phyloP scores from a whole-genome alignment of 2,888 invertebrate genomes.

The Nasonia oneida region DNA sequence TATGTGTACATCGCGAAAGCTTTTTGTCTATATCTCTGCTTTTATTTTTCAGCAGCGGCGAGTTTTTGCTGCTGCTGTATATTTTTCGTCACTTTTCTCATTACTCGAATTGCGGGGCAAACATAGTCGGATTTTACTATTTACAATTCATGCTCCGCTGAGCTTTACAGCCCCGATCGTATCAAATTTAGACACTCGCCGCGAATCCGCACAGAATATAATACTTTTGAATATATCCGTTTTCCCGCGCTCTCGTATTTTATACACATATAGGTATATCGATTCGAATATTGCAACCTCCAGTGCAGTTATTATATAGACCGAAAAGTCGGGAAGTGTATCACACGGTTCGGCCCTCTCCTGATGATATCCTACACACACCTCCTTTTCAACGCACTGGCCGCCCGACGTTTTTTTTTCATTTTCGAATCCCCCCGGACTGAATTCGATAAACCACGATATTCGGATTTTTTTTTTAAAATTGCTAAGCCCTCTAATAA shows the following conservation, averaged over 20 bases:
- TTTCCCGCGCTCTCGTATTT: background rate
- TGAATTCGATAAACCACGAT: background rate
- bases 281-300: background rate
- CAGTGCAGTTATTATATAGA: background rate
- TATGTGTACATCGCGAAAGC: no score
- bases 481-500: background rate
- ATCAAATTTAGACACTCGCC: background rate
- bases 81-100: no score
- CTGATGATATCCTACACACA: background rate
- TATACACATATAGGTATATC: no score
- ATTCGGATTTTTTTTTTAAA: background rate
- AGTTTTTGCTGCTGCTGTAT: no score
- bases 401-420: background rate
- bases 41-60: no score
- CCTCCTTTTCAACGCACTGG: background rate
- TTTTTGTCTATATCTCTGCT: background rate
- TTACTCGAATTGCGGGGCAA: no score
- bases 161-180: no score
- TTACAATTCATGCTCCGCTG: background rate
- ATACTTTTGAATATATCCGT: background rate
- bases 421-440: background rate
- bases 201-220: background rate
- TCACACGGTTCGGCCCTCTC: background rate
- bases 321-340: background rate
- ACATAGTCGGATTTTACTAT: no score